phyloP scores from a whole-genome alignment of 2,113 vertebrate genomes.

The Sciurus niger region DNA sequence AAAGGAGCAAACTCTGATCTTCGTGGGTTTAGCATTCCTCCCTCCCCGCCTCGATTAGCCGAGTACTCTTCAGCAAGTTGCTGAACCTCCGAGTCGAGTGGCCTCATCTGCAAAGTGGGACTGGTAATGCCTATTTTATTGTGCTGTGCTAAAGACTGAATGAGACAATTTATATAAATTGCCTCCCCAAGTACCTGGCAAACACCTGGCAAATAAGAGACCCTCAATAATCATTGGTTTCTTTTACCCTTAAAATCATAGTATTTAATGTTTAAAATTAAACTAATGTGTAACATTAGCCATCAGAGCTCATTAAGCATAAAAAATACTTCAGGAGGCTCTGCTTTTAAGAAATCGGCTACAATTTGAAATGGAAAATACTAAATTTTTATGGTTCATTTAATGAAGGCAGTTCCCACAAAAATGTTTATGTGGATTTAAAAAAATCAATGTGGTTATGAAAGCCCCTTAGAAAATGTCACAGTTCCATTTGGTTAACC shows the following conservation, averaged over 20 bases:
- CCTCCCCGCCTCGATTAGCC: neutral
- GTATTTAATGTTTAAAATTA: slow-evolving; percentile 62
- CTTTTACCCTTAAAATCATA: slow-evolving; percentile 62
- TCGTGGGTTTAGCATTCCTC: neutral
- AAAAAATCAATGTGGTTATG: neutral
- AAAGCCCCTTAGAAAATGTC: slow-evolving; percentile 25
- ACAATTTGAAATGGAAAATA: slow-evolving; percentile 58
- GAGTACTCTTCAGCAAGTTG: neutral
- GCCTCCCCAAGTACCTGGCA: slow-evolving; percentile 54
- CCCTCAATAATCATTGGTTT: neutral
- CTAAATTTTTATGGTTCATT: slow-evolving; percentile 56
- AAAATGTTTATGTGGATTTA: slow-evolving; percentile 9
- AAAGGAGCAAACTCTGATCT: neutral
- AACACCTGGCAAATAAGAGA: slow-evolving; percentile 62
- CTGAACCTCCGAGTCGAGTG: neutral
- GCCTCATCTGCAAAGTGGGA: neutral
- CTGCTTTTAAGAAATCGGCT: slow-evolving; percentile 69
- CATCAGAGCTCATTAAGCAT: neutral
- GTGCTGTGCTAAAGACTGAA: slow-evolving; percentile 7
- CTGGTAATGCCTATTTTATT: slow-evolving; percentile 26
- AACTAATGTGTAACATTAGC: slow-evolving; percentile 26
- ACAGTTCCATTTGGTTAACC: neutral
- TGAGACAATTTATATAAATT: slow-evolving; percentile 23
- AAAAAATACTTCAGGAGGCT: slow-evolving; percentile 13
- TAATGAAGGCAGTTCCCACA: neutral